Evolutionary conservation across 2,797 vertebrate species (phyloP).

Genomic region (Lycodopsis pacificus): DNA sequence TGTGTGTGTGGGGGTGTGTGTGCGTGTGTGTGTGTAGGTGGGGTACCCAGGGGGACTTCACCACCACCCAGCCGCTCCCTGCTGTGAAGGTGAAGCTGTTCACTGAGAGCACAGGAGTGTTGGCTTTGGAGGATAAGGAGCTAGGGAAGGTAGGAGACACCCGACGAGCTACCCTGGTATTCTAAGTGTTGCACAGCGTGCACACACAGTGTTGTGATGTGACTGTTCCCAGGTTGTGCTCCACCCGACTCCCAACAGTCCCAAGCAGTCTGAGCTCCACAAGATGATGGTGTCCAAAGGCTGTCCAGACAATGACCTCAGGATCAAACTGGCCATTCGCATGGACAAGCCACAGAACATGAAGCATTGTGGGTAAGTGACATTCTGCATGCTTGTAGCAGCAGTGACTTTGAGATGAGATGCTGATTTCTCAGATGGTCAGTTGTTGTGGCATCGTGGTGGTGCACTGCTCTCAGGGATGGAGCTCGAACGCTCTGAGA

Average conservation of each 20-base stretch:
- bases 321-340: slow-evolving; percentile 96
- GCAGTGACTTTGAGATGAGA: background rate
- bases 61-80: slow-evolving; percentile 94
- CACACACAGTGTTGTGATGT: background rate
- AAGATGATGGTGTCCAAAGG: slow-evolving; percentile 98
- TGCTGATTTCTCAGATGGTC: background rate
- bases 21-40: slow-evolving; percentile 83
- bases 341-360: slow-evolving; percentile 99
- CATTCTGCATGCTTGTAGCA: background rate
- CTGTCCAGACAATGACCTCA: slow-evolving; percentile 94
- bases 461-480: background rate
- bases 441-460: no score
- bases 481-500: background rate
- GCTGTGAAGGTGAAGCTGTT: slow-evolving; percentile 99
- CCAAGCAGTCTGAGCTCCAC: slow-evolving; percentile 96
- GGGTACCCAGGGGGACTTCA: slow-evolving; percentile 99
- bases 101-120: slow-evolving; percentile 96
- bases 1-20: slow-evolving; percentile 18
- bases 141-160: slow-evolving; percentile 90
- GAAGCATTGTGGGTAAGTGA: slow-evolving; percentile 98
- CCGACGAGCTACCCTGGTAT: background rate
- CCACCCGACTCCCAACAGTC: slow-evolving; percentile 96
- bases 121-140: slow-evolving; percentile 98
- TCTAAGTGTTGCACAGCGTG: background rate
- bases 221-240: slow-evolving; percentile 90